These are phyloP conservation scores for Brevipalpus yothersi DNA, from an alignment of 1,140 invertebrate species.

Conservation along the genomic window DNA sequence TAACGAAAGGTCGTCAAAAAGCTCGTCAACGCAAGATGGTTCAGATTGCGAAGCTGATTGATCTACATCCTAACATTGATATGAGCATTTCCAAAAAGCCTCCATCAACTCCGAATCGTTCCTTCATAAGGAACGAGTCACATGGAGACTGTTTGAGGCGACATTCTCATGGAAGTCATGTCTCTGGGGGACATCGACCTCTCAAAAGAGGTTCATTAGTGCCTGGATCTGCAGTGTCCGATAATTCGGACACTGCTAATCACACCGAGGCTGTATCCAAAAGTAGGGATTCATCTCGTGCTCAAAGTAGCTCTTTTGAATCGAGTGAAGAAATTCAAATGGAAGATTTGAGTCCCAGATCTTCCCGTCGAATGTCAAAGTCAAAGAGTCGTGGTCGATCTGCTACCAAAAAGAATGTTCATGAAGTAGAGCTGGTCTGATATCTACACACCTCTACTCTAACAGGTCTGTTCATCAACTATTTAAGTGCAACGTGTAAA, in stretches of 20 bases:
- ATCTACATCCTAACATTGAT: constrained; percentile 27
- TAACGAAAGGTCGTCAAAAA: constrained; percentile 63
- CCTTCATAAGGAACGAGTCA: neutral
- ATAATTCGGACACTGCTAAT: neutral
- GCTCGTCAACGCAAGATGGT: constrained; percentile 87
- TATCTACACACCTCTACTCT: neutral
- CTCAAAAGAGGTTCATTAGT: neutral
- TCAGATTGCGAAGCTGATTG: constrained; percentile 69
- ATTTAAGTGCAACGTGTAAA: neutral
- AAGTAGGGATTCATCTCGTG: neutral
- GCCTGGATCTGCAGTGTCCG: constrained; percentile 4
- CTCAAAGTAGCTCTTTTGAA: neutral
- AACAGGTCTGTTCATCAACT: neutral
- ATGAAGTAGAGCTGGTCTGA: neutral
- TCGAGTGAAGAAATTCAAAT: constrained; percentile 2
- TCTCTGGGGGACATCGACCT: neutral
- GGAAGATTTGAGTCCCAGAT: constrained; percentile 4
- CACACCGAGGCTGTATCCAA: neutral
- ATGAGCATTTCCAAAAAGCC: neutral
- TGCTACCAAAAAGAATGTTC: neutral
- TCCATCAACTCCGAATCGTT: neutral
- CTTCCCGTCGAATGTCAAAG: neutral
- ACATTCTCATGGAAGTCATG: neutral
- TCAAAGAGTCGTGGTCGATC: neutral
- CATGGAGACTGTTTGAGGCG: neutral